A percentile compares a stretch with the other conserved stretches of the same genome.
These are phyloP conservation scores for Hystrix cristata DNA, from an alignment of 2,113 vertebrate species.

Conservation along the genomic window DNA sequence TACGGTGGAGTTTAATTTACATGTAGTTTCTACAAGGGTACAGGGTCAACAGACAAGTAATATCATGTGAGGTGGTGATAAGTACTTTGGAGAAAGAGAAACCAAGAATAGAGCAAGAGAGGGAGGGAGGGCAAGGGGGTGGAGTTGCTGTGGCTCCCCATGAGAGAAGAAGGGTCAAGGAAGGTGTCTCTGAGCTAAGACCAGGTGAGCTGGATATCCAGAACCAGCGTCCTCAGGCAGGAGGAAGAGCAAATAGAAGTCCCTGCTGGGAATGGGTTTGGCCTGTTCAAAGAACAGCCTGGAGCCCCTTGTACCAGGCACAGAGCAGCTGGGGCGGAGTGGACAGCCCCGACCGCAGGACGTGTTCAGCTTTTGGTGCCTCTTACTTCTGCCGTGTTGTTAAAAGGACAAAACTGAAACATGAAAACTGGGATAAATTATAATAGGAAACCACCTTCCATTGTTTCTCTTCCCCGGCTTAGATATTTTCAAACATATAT, in stretches of 20 bases:
- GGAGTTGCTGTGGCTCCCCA: too few relatives aligned
- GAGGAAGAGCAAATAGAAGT: not conserved
- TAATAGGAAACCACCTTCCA: not conserved
- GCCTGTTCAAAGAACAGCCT: not conserved
- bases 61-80: not conserved
- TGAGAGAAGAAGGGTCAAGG: not conserved
- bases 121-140: not conserved
- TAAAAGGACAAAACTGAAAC: slow-evolving; percentile 8
- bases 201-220: not conserved
- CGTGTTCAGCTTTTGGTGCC: not conserved
- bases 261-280: not conserved
- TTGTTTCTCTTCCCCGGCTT: not conserved
- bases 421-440: not conserved
- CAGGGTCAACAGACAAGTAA: slow-evolving; percentile 5
- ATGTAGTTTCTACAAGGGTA: not conserved
- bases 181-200: not conserved
- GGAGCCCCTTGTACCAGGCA: not conserved
- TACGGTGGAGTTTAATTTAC: not conserved
- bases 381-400: not conserved
- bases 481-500: not conserved
- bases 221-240: not conserved
- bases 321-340: not conserved
- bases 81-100: slow-evolving; percentile 3
- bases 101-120: not conserved
- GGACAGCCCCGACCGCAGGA: too few relatives aligned